Evolutionary conservation across 2,113 vertebrate genomes (phyloP).

Genomic region (Pangasianodon gigas): DNA sequence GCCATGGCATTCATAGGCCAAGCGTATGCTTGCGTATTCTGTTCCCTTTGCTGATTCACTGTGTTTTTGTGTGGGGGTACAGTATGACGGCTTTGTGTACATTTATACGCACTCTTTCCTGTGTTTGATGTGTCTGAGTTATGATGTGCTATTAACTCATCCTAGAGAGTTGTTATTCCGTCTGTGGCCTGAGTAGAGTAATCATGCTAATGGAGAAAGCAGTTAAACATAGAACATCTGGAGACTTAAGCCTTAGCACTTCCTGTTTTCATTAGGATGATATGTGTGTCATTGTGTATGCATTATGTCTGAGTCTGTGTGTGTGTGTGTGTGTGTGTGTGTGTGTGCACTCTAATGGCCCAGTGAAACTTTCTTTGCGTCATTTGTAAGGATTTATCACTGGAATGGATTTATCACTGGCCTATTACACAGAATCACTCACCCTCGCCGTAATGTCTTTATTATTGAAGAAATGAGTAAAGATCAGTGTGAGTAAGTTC

Average conservation of each 20-base stretch:
- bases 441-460: too few relatives aligned
- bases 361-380: too few relatives aligned
- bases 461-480: too few relatives aligned
- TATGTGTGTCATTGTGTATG: neutral
- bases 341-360: too few relatives aligned
- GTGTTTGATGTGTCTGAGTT: neutral
- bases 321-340: too few relatives aligned
- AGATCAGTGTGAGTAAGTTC: too few relatives aligned
- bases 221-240: neutral
- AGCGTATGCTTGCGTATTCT: neutral
- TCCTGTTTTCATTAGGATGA: conserved; percentile 28
- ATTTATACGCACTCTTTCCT: neutral
- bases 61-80: neutral
- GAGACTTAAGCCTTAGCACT: neutral
- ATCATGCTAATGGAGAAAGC: neutral
- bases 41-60: neutral
- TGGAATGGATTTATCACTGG: too few relatives aligned
- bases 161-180: neutral
- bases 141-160: neutral
- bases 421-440: too few relatives aligned
- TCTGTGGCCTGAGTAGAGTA: neutral
- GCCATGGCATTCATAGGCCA: neutral
- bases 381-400: too few relatives aligned
- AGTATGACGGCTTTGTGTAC: neutral
- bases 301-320: neutral